Evolutionary conservation across 2,797 vertebrate species (phyloP), one percentile per base, ranked within the genome.

Genomic region (Sciurus vulgaris): DNA sequence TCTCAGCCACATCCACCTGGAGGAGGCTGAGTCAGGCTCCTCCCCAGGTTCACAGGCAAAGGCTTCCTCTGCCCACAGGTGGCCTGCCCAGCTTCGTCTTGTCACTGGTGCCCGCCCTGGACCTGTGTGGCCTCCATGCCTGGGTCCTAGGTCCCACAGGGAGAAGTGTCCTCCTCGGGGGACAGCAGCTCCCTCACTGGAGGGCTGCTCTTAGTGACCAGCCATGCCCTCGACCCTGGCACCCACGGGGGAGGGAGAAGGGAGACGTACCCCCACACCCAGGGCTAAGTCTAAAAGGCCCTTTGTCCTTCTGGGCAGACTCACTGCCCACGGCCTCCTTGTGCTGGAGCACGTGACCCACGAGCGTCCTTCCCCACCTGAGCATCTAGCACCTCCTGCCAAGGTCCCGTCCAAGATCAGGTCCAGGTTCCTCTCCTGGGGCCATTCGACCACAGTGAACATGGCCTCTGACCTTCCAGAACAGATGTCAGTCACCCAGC

Each of bases 311-410:
- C 26, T 4, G 67, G n/a, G 28, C n/a, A 30, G 41, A 24, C 15
- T 54, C 1, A 1, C 65, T 56, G 4, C 63, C 18, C 6, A 0
- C 1, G 0, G 56, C 74, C 63, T n/a, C 38, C 30, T n/a, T 10
- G 14, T 35, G 49, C 79, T 15, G 2, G 74, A 28, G 26, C 7
- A 3, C 3, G 0, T 26, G 63, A 7, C 6, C 56, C 56, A 0
- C 0, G 0, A 2, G 20, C 1, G 15, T 51, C 83, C 24, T 7
- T 72, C 9, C 13, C 82, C 41, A 11, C 4, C 49, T 7, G 33
- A 86, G 12, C 2, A 10, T 47, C 79, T 18, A 2, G 24, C 1
- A 1, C 20, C 38, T 35, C 26, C 20, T 51, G 28, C 30, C 49
- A 33, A 30, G 28, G 79, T 15, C 59, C 10, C 5, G 69, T 28